Evolutionary conservation across 1,140 invertebrate species (phyloP).

Genomic region (Arctopsyche grandis): DNA sequence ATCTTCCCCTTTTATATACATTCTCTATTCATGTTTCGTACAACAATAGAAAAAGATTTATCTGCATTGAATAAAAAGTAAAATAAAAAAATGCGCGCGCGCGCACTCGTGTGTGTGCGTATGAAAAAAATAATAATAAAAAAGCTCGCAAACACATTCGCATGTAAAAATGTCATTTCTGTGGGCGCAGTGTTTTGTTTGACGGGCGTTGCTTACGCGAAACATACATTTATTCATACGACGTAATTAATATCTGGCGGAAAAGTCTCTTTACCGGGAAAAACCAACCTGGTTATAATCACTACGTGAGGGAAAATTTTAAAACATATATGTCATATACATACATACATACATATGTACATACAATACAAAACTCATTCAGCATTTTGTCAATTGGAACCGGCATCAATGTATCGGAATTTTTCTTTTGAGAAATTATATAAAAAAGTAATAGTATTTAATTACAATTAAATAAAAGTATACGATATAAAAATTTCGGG

Average conservation of each 20-base stretch:
- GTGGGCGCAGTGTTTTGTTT: conserved; percentile 13
- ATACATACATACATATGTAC: too few relatives aligned
- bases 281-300: too few relatives aligned
- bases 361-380: too few relatives aligned
- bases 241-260: conserved; percentile 16
- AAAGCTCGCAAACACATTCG: not conserved
- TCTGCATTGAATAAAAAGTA: conserved; percentile 55
- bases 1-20: conserved; percentile 55
- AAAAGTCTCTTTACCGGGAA: not conserved
- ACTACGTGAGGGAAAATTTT: too few relatives aligned
- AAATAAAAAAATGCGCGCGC: conserved; percentile 46
- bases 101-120: not conserved
- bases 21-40: conserved; percentile 55
- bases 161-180: conserved; percentile 23
- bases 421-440: too few relatives aligned
- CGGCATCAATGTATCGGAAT: too few relatives aligned
- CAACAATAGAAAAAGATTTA: conserved; percentile 55
- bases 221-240: conserved; percentile 2
- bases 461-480: too few relatives aligned
- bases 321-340: too few relatives aligned
- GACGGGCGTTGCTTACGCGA: not conserved
- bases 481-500: too few relatives aligned
- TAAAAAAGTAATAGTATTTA: too few relatives aligned
- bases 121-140: not conserved
- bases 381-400: too few relatives aligned